Conservation (phyloP, 2,797 vertebrate genomes). For the Catharus ustulatus region DNA sequence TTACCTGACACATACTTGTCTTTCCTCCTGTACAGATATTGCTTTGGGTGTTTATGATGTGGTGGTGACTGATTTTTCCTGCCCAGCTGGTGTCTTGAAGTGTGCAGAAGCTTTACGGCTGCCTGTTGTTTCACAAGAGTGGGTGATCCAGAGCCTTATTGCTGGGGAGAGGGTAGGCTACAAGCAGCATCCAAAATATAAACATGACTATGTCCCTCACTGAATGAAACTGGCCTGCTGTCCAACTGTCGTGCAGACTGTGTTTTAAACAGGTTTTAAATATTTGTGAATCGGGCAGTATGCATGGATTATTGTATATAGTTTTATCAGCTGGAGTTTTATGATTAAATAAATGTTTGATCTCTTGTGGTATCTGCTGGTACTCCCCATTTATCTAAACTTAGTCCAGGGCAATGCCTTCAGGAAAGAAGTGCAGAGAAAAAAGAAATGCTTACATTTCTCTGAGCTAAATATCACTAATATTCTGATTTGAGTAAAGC, state of each 20-base stretch:
- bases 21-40: constrained; percentile 79
- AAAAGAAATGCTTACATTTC: neutral
- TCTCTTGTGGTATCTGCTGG: constrained; percentile 83
- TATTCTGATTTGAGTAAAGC: neutral
- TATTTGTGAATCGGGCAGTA: constrained; percentile 74
- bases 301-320: constrained; percentile 90
- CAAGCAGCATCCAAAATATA: constrained; percentile 85
- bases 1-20: constrained; percentile 5
- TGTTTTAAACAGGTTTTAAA: constrained; percentile 76
- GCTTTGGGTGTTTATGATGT: constrained; percentile 87
- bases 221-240: constrained; percentile 62
- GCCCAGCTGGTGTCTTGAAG: constrained; percentile 85
- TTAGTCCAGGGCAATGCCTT: neutral
- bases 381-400: constrained; percentile 47
- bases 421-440: neutral
- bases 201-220: constrained; percentile 79
- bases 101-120: constrained; percentile 81
- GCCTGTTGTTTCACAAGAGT: constrained; percentile 91
- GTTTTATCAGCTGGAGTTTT: constrained; percentile 91
- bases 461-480: neutral
- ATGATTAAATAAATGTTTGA: constrained; percentile 91
- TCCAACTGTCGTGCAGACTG: constrained; percentile 77
- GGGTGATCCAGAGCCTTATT: constrained; percentile 94
- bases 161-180: constrained; percentile 86
- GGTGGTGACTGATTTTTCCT: constrained; percentile 85